Evolutionary conservation across 2,797 vertebrate species (phyloP).

Genomic region (Gambelia wislizenii): DNA sequence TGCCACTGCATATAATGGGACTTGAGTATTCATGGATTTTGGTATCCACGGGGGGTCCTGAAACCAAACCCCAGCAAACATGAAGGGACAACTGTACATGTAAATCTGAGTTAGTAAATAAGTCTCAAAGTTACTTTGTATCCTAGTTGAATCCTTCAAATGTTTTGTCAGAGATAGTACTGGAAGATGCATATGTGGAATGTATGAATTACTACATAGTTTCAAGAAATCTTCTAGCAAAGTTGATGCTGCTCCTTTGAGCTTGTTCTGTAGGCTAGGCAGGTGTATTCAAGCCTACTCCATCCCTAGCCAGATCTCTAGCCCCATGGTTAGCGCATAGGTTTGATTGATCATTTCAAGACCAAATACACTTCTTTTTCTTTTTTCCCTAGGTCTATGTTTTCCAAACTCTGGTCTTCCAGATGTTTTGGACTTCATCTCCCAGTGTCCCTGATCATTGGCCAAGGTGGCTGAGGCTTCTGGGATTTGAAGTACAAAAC

Average conservation of each 20-base stretch:
- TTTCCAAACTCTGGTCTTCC: too few species aligned
- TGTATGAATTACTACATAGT: neutral
- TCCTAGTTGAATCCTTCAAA: neutral
- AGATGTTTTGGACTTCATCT: too few species aligned
- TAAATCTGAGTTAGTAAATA: conserved; percentile 40
- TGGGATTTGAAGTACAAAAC: too few species aligned
- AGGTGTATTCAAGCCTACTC: too few species aligned
- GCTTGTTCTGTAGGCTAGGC: neutral
- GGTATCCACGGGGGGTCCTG: too few species aligned
- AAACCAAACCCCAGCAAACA: too few species aligned
- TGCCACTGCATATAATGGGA: too few species aligned
- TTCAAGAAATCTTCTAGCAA: conserved; percentile 1
- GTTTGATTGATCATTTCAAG: neutral
- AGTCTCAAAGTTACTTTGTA: neutral
- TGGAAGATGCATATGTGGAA: neutral
- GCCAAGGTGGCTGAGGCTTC: too few species aligned
- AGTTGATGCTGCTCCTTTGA: neutral
- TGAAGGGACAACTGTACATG: too few species aligned
- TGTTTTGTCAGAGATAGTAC: neutral
- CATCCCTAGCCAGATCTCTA: too few species aligned
- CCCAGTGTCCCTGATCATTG: too few species aligned
- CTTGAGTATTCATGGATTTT: too few species aligned
- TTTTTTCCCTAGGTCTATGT: neutral
- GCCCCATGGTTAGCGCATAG: neutral
- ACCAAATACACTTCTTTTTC: neutral